Base-by-base conservation (phyloP, 1,140 invertebrate genomes). In the Ceratosolen solmsi region DNA sequence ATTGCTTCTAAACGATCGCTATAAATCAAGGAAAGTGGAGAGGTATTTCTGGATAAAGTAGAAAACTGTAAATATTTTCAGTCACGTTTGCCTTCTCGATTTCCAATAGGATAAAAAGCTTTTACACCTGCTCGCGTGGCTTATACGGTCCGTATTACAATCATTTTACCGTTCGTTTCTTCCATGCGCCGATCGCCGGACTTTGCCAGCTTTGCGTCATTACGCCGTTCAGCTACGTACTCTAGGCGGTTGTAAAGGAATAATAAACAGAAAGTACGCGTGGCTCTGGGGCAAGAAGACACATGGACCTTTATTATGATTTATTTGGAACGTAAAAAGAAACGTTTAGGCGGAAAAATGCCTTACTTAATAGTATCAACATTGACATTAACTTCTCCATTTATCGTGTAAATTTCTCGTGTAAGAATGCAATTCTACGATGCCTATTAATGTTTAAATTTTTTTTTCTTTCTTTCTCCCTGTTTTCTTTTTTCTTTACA, bases 181-280 rank as follows among this genome's bases (percentile, higher is more conserved):
- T 20, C 4, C 5, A 1, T 33, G 13, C 25, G 5, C 2, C 36
- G 0, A 11, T n/a, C 27, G 17, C 27, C 11, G 41, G 33, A 58
- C 33, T 60, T 20, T 27, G 54, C 51, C 20, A 60, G 60, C 15
- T 27, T 68, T 54, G 60, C 75, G 75, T 77, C 75, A 65, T 77
- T 78, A 68, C 27, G 15, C 41, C 0, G 0, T 11, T 20, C 41
- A 7, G 9, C 20, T 8, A 17, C 33, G 63, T 36, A 38, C 49
- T 30, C 36, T 13, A 36, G 22, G 9, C 63, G 30, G 20, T 38
- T 68, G 41, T 36, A 22, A 38, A 56, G 65, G 27, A 71, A 79
- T 79, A 79, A 79, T 79, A 79, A 79, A 79, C 65, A 79, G 63
- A 70, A 22, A 56, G 76, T n/a, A 41, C 22, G 73, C 46, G 58